Conservation (phyloP, 2,113 vertebrate species). For the Sprattus sprattus region DNA sequence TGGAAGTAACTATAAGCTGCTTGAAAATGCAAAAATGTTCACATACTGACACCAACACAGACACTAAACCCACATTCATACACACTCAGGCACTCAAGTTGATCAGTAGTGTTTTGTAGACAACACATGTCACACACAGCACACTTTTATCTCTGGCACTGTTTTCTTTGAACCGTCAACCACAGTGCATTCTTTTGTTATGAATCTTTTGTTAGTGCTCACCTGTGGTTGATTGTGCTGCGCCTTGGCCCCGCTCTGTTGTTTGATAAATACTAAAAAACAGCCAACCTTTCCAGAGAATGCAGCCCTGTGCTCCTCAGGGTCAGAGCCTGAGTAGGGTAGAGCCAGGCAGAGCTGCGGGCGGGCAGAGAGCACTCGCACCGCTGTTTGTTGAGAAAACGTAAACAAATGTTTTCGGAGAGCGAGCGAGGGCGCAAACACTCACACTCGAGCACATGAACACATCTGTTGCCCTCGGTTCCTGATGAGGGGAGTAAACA, state of each 20-base stretch:
- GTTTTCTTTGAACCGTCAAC: background rate
- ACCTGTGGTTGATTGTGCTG: background rate
- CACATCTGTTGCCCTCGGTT: constrained; percentile 4
- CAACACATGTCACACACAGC: too few species aligned
- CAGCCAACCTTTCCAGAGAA: background rate
- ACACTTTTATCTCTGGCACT: background rate
- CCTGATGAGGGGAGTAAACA: constrained; percentile 4
- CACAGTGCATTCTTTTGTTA: background rate
- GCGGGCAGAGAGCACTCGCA: background rate
- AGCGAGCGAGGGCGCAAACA: constrained; percentile 54
- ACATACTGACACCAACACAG: background rate
- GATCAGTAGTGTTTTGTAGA: too few species aligned
- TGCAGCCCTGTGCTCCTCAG: background rate
- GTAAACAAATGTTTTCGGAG: background rate
- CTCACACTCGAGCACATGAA: background rate
- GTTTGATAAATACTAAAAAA: background rate
- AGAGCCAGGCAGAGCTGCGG: background rate
- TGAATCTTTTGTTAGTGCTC: background rate
- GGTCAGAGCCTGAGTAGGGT: background rate
- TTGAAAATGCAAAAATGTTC: background rate
- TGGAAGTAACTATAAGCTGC: too few species aligned
- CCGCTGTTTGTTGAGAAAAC: background rate
- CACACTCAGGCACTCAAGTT: background rate
- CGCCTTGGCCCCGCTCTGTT: background rate
- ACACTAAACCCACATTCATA: background rate